phyloP scores from a whole-genome alignment of 2,888 invertebrate genomes.

The Synergus laeviventris region DNA sequence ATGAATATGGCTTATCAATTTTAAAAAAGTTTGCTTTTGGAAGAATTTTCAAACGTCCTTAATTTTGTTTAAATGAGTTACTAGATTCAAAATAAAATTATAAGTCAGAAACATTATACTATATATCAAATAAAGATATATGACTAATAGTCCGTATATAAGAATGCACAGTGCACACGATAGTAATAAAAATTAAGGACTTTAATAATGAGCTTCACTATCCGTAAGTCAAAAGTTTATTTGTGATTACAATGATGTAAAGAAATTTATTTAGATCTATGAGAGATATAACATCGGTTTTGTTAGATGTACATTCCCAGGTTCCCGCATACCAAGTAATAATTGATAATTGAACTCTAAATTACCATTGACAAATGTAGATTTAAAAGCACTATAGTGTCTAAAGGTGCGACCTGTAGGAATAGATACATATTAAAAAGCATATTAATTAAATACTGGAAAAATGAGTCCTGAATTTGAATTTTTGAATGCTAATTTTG shows the following conservation, averaged over 20 bases:
- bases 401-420: conserved; percentile 45
- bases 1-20: too few species aligned
- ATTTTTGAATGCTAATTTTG: too few species aligned
- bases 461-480: not conserved
- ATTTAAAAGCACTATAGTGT: conserved; percentile 56
- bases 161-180: too few species aligned
- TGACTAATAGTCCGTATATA: too few species aligned
- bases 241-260: not conserved
- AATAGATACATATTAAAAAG: conserved; percentile 33
- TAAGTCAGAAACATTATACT: too few species aligned
- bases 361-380: conserved; percentile 51
- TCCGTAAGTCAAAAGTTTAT: not conserved
- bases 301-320: not conserved
- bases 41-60: too few species aligned
- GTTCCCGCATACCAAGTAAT: not conserved
- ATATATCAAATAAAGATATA: too few species aligned
- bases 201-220: not conserved
- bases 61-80: too few species aligned
- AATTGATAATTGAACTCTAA: conserved; percentile 42
- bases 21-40: too few species aligned
- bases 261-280: not conserved
- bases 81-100: too few species aligned
- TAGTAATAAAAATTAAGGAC: not conserved
- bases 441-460: not conserved
- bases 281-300: not conserved